A percentile compares a stretch with the other conserved stretches of the same genome.
phyloP scores from a whole-genome alignment of 2,797 vertebrate species.

The Scomberomorus guttatus region DNA sequence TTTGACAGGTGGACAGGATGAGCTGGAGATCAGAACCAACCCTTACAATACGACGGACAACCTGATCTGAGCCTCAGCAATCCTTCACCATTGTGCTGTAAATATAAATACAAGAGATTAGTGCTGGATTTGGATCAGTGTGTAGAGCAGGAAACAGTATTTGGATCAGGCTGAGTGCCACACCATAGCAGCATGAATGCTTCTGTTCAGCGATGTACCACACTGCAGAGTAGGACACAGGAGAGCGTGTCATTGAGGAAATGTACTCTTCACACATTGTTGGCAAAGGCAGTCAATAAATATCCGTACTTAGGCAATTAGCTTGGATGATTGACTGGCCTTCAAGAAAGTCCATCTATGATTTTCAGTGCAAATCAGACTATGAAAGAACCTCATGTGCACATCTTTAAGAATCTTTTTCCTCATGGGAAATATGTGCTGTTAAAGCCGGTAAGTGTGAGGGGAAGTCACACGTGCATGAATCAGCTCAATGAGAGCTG shows the following conservation, averaged over 20 bases:
- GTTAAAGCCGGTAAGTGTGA: neutral
- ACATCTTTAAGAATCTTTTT: neutral
- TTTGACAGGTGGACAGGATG: too few species aligned
- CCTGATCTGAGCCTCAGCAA: neutral
- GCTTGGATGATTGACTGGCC: neutral
- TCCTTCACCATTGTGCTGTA: constrained; percentile 58
- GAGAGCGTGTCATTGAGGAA: neutral
- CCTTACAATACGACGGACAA: neutral
- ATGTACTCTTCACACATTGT: constrained; percentile 1
- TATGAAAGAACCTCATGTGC: neutral
- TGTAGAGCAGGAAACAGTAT: constrained; percentile 62
- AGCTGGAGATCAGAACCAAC: too few species aligned
- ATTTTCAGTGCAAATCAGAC: constrained; percentile 16
- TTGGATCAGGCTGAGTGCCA: constrained; percentile 42
- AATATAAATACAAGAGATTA: constrained; percentile 78
- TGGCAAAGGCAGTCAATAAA: neutral
- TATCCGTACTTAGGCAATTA: neutral
- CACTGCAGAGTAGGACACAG: neutral
- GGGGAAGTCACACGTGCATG: constrained; percentile 23
- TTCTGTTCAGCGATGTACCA: constrained; percentile 17
- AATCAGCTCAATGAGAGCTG: constrained; percentile 5
- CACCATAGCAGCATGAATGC: constrained; percentile 23
- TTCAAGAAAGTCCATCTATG: constrained; percentile 1
- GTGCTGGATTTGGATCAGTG: constrained; percentile 69
- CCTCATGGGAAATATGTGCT: constrained; percentile 1